Base-by-base conservation (phyloP, 1,140 invertebrate genomes). In the Drosophila sturtevanti region DNA sequence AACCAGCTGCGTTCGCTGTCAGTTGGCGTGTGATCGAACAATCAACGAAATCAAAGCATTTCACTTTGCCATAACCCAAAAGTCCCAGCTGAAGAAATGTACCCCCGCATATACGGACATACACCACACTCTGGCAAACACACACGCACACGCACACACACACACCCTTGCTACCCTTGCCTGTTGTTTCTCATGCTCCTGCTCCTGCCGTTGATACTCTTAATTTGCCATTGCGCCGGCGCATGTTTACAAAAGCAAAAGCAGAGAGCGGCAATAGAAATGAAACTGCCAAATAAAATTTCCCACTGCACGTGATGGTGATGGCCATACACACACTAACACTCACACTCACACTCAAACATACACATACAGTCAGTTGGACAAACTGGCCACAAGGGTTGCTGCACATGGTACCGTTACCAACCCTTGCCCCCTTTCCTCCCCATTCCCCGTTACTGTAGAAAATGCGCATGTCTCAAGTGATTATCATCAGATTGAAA, bases 241-340 rank as follows among this genome's bases (percentile, higher is more conserved):
- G 84, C 84, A 86, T 89, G 84, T 89, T 89, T 89, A 89, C 84
- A 89, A 89, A 78, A 89, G 84, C 84, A 89, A 89, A n/a, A n/a
- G n/a, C 73, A 68, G 84, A 72, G 62, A 48, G 41, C 41, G 41
- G 41, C 16, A 48, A 48, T 18, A 44, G 7, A 48, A 48, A 48
- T 3, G 11, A 37, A 61, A 70, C 59, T 71, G 81, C 59, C 51
- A 51, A 51, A n/a, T n/a, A 7, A 63, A 66, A 65, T 35, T 64
- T 51, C 61, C 59, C 54, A 48, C 51, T 73, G 77, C 73, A 78
- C 73, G 72, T 77, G 80, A 69, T 68, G 54, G 68, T 79, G 72
- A 74, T 87, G 68, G 76, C 62, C 67, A 60, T 6, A 31, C 27
- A 31, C 3, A 31, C 27, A 31, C 27, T n/a, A n/a, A n/a, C n/a